phyloP scores from a whole-genome alignment of 1,140 invertebrate genomes.

The Sarcophaga peregrina region DNA sequence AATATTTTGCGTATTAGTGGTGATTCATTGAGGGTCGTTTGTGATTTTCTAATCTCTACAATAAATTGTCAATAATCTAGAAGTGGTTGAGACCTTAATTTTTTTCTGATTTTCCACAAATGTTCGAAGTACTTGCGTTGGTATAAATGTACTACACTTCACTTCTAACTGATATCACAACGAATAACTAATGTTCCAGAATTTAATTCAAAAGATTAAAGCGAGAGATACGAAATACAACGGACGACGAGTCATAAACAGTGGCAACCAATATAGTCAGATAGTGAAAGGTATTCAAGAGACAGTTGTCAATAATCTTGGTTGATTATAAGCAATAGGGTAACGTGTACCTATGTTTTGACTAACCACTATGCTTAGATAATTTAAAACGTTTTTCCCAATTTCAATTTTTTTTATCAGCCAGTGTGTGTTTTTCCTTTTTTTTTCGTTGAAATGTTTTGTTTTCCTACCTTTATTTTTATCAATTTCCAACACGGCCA shows the following conservation, averaged over 20 bases:
- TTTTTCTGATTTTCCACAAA: conserved; percentile 15
- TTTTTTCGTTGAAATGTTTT: neutral
- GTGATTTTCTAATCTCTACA: neutral
- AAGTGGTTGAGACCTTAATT: neutral
- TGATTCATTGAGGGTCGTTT: neutral
- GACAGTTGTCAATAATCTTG: neutral
- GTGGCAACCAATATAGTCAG: neutral
- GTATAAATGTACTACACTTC: neutral
- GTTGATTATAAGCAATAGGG: neutral
- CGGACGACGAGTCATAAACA: neutral
- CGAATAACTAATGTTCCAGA: neutral
- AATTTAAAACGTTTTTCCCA: no score
- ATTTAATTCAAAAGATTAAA: neutral
- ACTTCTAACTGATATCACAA: neutral
- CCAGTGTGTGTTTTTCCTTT: neutral
- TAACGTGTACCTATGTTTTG: neutral
- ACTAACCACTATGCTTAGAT: neutral
- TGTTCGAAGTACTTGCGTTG: neutral
- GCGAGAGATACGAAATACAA: neutral
- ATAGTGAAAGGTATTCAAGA: no score
- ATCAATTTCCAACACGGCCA: neutral
- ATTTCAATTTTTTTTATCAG: neutral
- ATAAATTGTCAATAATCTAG: conserved; percentile 2
- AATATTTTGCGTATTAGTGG: neutral
- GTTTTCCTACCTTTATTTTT: neutral